A percentile compares a stretch with the other conserved stretches of the same genome.
These are phyloP conservation scores for Caranx melampygus DNA, from an alignment of 2,113 vertebrate genomes.

Conservation along the genomic window DNA sequence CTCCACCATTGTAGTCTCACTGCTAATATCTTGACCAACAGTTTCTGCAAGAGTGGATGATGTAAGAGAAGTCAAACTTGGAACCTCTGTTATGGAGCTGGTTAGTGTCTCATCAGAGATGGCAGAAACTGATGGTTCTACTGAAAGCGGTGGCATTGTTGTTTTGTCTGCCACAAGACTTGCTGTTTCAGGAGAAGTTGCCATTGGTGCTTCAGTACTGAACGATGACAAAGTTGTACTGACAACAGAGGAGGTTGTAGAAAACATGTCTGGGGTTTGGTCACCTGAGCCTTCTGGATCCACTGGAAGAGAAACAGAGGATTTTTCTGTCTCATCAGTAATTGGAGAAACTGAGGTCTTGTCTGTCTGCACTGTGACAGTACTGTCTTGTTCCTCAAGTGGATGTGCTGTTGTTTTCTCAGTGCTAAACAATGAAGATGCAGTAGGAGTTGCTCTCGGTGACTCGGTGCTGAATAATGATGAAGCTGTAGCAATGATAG, in stretches of 20 bases:
- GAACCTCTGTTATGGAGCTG: not conserved
- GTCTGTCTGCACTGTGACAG: not conserved
- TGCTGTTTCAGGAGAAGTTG: not conserved
- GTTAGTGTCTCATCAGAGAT: not conserved
- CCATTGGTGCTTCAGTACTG: slow-evolving; percentile 14
- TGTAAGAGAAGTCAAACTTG: not conserved
- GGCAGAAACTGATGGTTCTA: not conserved
- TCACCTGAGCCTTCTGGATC: slow-evolving; percentile 1
- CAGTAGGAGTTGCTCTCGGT: not conserved
- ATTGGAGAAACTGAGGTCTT: not conserved
- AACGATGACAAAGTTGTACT: fast-evolving
- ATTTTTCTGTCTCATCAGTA: fast-evolving
- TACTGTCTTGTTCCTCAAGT: not conserved
- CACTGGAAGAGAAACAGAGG: fast-evolving
- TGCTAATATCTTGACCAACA: not conserved
- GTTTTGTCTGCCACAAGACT: not conserved
- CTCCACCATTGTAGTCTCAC: not conserved
- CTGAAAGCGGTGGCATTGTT: not conserved
- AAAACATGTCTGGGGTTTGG: not conserved
- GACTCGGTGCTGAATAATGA: too few species aligned
- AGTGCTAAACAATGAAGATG: slow-evolving; percentile 20
- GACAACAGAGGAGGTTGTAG: not conserved
- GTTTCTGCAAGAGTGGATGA: not conserved
- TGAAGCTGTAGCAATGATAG: too few species aligned
- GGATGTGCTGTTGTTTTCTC: slow-evolving; percentile 17